Conservation (phyloP, 2,888 invertebrate genomes). For the Lysandra coridon region DNA sequence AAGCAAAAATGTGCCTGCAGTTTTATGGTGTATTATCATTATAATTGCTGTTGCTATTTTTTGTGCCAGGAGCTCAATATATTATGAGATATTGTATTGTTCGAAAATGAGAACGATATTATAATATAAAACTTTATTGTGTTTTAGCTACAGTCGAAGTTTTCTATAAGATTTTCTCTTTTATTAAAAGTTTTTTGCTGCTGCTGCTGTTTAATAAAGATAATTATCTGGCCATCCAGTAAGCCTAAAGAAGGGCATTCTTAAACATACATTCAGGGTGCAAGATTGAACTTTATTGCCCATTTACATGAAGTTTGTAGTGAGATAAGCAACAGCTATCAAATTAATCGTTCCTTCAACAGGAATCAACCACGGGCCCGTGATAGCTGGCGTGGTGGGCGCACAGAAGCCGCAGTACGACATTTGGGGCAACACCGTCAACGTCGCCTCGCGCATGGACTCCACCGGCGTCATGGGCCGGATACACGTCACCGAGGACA, state of each 20-base stretch:
- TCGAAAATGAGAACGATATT: too few species aligned
- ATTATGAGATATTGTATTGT: background rate
- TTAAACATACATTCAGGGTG: too few species aligned
- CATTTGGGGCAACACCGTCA: conserved; percentile 99
- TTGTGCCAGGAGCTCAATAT: background rate
- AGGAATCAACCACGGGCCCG: conserved; percentile 94
- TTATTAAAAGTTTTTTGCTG: too few species aligned
- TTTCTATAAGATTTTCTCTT: too few species aligned
- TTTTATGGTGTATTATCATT: background rate
- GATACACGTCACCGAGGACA: conserved; percentile 85
- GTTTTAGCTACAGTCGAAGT: too few species aligned
- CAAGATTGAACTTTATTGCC: too few species aligned
- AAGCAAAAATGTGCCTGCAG: background rate
- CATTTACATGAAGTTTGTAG: too few species aligned
- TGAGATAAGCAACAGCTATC: too few species aligned
- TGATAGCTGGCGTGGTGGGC: conserved; percentile 97
- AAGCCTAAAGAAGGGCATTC: too few species aligned
- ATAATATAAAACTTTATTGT: too few species aligned
- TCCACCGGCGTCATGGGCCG: conserved; percentile 94
- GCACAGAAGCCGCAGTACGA: conserved; percentile 99
- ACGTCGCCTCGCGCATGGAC: conserved; percentile 98
- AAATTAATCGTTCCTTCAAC: conserved; percentile 24
- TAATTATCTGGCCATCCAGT: too few species aligned
- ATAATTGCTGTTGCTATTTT: background rate
- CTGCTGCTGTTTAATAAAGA: too few species aligned